These are phyloP conservation scores for Triplophysa siluroides DNA, from an alignment of 2,113 vertebrate genomes.

Conservation along the genomic window DNA sequence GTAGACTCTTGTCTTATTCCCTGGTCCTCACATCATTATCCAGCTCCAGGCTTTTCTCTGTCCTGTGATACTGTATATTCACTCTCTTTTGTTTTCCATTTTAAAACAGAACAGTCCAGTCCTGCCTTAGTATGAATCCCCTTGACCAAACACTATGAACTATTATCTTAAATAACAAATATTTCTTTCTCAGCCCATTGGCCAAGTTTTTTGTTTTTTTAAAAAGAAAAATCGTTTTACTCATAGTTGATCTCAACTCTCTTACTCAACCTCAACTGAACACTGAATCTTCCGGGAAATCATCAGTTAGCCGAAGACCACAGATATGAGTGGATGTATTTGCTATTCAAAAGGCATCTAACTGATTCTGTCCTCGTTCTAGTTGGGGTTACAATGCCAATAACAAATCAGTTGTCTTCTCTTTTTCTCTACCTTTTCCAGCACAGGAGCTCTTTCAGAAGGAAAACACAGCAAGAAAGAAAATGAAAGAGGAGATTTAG, in stretches of 20 bases:
- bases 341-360: not conserved
- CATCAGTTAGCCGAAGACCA: not conserved
- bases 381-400: not conserved
- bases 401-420: constrained; percentile 46
- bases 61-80: constrained; percentile 12
- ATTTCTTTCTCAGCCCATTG: too few relatives aligned
- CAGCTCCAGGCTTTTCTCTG: not conserved
- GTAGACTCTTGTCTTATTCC: not conserved
- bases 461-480: not conserved
- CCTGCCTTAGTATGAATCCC: not conserved
- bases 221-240: too few relatives aligned
- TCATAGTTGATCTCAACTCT: not conserved
- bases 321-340: not conserved
- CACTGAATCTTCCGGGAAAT: not conserved
- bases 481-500: not conserved
- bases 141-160: not conserved
- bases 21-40: constrained; percentile 32
- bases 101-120: constrained; percentile 9
- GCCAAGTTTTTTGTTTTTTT: too few relatives aligned
- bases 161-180: too few relatives aligned
- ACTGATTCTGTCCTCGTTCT: constrained; percentile 10
- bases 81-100: not conserved
- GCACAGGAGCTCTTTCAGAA: constrained; percentile 32
- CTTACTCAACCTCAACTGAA: not conserved
- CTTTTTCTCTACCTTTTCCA: constrained; percentile 59